Evolutionary conservation across 2,888 invertebrate genomes (phyloP), one percentile per base, ranked within the genome.

Genomic region (Epicampocera succincta): DNA sequence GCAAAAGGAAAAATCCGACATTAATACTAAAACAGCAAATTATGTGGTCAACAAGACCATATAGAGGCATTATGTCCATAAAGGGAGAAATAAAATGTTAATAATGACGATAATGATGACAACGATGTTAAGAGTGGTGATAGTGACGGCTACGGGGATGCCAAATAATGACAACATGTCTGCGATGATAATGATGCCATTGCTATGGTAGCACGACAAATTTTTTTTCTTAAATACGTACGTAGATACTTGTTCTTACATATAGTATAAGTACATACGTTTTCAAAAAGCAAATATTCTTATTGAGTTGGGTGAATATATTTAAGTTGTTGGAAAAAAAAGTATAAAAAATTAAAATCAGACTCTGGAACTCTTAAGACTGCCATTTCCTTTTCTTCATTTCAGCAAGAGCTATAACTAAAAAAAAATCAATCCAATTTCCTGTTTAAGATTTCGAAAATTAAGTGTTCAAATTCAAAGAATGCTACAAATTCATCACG

Each of bases 11-110:
- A 52, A 69, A 63, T 44, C 66, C 66, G 73, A 66, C 72, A 79
- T 79, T 74, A 58, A 82, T 71, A 71, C 74, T 40, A 66, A 82
- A 74, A 73, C 65, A 77, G 78, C 74, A 82, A 82, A 81, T 81
- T 76, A 80, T 81, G 81, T 81, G 73, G 68, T 61, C 69, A 77
- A 63, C 63, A 74, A 38, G 46, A 21, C 77, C 73, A 74, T 81
- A 77, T 77, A 65, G 44, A 74, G 81, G 29, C 65, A 71, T 48
- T 19, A 66, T 78, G 73, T 19, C 82, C 82, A 82, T 74, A 78
- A 60, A 74, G 63, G 82, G 71, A 78, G 78, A 66, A 46, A 74
- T 69, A 76, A 56, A 74, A 71, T 78, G 73, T 73, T 71, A 56
- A 77, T 54, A 66, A 65, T 69, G 72, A 46, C 46, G 66, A 50